Evolutionary conservation across 2,797 vertebrate species (phyloP), one percentile per base, ranked within the genome.

Genomic region (Pseudomugil tenellus): DNA sequence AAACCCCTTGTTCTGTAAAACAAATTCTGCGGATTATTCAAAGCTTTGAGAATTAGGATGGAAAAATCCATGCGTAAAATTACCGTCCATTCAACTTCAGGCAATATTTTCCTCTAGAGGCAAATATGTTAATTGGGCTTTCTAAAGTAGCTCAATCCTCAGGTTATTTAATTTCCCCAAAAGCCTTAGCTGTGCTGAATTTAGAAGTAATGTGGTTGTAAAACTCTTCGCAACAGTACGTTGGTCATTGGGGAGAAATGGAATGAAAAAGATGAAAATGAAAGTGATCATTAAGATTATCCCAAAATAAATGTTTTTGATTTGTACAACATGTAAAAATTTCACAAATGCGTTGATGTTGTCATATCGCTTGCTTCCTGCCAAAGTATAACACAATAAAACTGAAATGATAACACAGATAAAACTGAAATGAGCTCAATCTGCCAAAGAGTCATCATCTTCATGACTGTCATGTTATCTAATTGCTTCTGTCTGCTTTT

Each of bases 71-170:
- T 90, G 91, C 90, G 88, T 89, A 89, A 92, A 92, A 92, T 94
- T 92, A 89, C 90, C 81, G 87, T 86, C 85, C 92, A 93, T 92
- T 93, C 89, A 83, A 92, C 87, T 90, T 81, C 63, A 90, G 87
- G 87, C 83, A 84, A 90, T 88, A 89, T 92, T 90, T 91, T 87
- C 87, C 92, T 91, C 89, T 74, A 74, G 91, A 91, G 86, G 86
- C 84, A 93, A 91, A 92, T 92, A 93, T 94, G 92, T 92, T 94
- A 94, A 94, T 94, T 93, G 89, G 79, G 69, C 87, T 89, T 91
- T 84, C 75, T 80, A 91, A 92, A 93, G 92, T 92, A 92, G 91
- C 87, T 88, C 90, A 92, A 90, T 91, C 89, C 87, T 86, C 81
- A 85, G 84, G 91, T 93, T 93, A 91, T 94, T 93, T 94, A 86